Percentiles rank a stretch among this genome's conserved stretches.
Evolutionary conservation across 30 jellyfish, hydroid and myxozoan genomes (phyloP).

Genomic region (Aurelia aurita complex sp. Pacific): DNA sequence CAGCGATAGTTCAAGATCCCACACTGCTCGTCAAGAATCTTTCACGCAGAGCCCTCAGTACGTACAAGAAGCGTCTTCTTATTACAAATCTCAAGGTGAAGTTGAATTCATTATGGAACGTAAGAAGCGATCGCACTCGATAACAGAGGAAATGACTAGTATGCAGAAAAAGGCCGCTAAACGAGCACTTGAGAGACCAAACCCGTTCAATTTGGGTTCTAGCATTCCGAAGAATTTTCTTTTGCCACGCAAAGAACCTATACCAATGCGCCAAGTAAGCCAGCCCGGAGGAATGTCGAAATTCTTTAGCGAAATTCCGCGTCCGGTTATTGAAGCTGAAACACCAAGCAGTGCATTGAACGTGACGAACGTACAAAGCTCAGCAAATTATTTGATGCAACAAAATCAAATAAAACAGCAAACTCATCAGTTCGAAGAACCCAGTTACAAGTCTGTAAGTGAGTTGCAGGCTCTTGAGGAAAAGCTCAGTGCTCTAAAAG

Average conservation of each 20-base stretch:
- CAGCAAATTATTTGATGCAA: background rate
- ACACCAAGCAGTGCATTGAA: no score
- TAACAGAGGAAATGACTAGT: conserved; percentile 26
- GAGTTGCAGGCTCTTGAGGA: conserved; percentile 33
- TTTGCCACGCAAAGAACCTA: conserved; percentile 33
- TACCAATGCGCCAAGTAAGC: background rate
- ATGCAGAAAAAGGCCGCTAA: conserved; percentile 76
- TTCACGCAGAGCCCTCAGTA: background rate
- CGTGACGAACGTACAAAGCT: background rate
- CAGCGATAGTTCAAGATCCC: no score
- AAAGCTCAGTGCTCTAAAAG: conserved; percentile 23
- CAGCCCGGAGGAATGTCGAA: conserved; percentile 56
- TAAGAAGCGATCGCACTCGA: conserved; percentile 55
- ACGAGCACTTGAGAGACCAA: conserved; percentile 80
- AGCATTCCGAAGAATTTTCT: conserved; percentile 66
- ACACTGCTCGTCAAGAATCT: no score
- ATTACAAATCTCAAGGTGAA: no score
- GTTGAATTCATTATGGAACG: conserved; percentile 7
- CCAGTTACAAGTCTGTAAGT: conserved; percentile 10
- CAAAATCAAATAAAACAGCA: conserved; percentile 4
- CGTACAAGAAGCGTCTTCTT: background rate
- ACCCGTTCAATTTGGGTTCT: conserved; percentile 80
- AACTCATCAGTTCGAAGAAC: conserved; percentile 1
- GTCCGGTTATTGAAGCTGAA: no score
- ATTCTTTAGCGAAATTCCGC: conserved; percentile 11